Base-by-base conservation (phyloP, 2,888 invertebrate genomes). In the Oscheius sp. region DNA sequence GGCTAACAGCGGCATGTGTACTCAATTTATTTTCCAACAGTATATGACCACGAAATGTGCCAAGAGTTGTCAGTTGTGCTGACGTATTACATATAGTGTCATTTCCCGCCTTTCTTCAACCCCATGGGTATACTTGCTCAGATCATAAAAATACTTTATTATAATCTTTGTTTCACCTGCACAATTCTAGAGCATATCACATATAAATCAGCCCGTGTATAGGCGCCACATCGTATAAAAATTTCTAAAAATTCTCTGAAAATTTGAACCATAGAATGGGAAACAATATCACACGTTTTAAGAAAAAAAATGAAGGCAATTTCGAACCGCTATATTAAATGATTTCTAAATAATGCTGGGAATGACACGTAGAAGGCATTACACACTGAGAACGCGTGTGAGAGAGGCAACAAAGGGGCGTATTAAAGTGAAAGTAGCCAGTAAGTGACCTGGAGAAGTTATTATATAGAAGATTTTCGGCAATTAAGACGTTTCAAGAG, bases 1-100 rank as follows among this genome's bases (percentile, higher is more conserved):
- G 84, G 84, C 84, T 3, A 71, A 68, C 49, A 80, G 75, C 56
- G 84, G 84, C 33, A 81, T 84, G 82, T 84, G 82, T 51, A 74
- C 66, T 4, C 78, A 80, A 50, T 72, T 72, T 0, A 74, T 83
- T 36, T 84, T 84, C 71, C 69, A 82, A 51, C 77, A 78, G 51
- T 84, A 85, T 68, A 85, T 84, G 84, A 67, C 71, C 20, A 67
- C 69, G 8, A 83, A 82, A 51, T 84, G 84, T 62, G 72, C 80
- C 3, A 73, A 77, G 33, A 82, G 81, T 49, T 84, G 84, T 68
- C 71, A 78, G 65, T 72, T 75, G 17, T 78, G 78, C 56, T 75
- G 59, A 59, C 17, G 14, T 56, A 24, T 38, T 20, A 41, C 14
- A 38, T n/a, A 24, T 38, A 26, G 59, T 44, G 44, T 59, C 26